These are phyloP conservation scores for Ctena decussata DNA, from an alignment of 2,888 invertebrate genomes.

Conservation along the genomic window DNA sequence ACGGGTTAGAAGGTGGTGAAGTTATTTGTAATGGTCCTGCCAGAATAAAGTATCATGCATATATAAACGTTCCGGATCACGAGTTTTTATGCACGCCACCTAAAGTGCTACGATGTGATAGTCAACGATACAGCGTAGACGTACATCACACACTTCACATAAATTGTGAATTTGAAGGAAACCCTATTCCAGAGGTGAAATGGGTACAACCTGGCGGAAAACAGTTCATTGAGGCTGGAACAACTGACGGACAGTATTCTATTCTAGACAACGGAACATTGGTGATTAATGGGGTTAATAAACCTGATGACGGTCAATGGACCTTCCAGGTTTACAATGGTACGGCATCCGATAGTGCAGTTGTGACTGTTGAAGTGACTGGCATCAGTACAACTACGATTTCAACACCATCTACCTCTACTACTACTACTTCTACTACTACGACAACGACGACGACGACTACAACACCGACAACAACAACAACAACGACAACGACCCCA, in stretches of 20 bases:
- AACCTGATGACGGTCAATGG: conserved; percentile 61
- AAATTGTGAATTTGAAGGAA: conserved; percentile 64
- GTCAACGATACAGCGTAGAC: conserved; percentile 30
- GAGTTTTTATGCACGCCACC: conserved; percentile 69
- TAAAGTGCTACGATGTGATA: conserved; percentile 61
- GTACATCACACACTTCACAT: conserved; percentile 53
- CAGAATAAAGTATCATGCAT: conserved; percentile 52
- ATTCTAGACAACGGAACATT: conserved; percentile 64
- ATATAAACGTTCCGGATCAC: conserved; percentile 57
- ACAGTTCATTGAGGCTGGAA: conserved; percentile 42
- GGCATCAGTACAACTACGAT: conserved; percentile 53
- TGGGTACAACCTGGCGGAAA: conserved; percentile 64
- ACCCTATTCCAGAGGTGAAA: conserved; percentile 68
- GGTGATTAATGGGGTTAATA: conserved; percentile 43
- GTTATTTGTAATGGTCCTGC: conserved; percentile 68
- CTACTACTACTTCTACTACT: conserved; percentile 40
- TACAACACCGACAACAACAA: conserved; percentile 16
- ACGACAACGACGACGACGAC: conserved; percentile 45
- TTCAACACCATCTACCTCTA: conserved; percentile 52
- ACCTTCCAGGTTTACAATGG: conserved; percentile 52
- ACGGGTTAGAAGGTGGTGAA: conserved; percentile 40
- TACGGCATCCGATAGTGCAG: conserved; percentile 48
- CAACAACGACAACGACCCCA: conserved; percentile 30
- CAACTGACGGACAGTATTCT: conserved; percentile 34
- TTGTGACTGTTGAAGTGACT: conserved; percentile 46